Percentiles rank a stretch among this genome's conserved stretches.
Conservation (phyloP, 2,113 vertebrate species). For the Ploceus nigricollis region DNA sequence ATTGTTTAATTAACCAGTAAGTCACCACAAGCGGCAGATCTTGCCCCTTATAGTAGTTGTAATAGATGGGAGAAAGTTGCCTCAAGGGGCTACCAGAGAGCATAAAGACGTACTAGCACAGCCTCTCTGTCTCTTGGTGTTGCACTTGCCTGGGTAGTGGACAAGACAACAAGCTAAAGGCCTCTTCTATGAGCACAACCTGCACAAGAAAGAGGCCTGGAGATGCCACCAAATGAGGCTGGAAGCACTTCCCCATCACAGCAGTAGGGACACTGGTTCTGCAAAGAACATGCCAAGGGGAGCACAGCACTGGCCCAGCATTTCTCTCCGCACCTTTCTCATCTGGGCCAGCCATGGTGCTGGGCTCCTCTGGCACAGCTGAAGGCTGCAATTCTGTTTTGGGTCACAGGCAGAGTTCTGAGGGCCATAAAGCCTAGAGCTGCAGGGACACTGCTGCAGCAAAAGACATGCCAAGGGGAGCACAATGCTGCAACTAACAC, state of each 20-base stretch:
- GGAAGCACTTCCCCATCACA: background rate
- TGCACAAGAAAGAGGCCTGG: background rate
- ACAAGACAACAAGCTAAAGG: background rate
- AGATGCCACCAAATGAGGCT: background rate
- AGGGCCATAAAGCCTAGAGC: background rate
- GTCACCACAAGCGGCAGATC: background rate
- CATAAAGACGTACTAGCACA: background rate
- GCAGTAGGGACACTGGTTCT: too few relatives aligned
- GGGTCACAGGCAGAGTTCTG: background rate
- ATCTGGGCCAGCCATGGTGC: background rate
- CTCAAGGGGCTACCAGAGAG: background rate
- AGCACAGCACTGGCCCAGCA: background rate
- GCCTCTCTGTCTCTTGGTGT: background rate
- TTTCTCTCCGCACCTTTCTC: background rate
- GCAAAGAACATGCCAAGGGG: background rate
- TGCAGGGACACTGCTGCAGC: background rate
- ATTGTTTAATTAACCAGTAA: constrained; percentile 20
- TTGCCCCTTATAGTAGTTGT: background rate
- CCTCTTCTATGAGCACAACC: background rate
- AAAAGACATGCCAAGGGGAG: background rate
- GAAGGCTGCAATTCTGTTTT: background rate
- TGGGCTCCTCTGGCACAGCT: background rate
- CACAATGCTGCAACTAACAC: background rate
- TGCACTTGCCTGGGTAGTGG: background rate
- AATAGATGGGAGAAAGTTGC: background rate